Evolutionary conservation across 2,113 vertebrate species (phyloP).

Genomic region (Leptodactylus fuscus): DNA sequence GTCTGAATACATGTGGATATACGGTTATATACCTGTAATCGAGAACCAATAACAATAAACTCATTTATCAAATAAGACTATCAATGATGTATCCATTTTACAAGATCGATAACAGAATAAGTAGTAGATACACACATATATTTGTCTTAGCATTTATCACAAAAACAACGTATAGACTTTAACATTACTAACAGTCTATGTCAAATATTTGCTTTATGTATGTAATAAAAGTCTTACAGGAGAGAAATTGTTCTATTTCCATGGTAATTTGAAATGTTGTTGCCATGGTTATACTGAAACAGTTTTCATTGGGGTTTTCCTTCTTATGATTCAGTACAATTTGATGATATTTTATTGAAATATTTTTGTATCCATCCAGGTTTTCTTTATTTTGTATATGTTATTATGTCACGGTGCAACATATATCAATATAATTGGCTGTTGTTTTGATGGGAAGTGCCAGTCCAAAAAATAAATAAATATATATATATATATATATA

Average conservation of each 20-base stretch:
- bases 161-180: slow-evolving; percentile 42
- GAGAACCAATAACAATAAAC: neutral
- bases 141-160: slow-evolving; percentile 49
- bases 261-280: slow-evolving; percentile 58
- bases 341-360: slow-evolving; percentile 49
- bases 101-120: neutral
- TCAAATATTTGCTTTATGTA: slow-evolving; percentile 60
- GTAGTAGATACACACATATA: neutral
- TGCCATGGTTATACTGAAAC: slow-evolving; percentile 55
- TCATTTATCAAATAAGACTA: neutral
- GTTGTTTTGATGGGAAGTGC: neutral
- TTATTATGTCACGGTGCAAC: slow-evolving; percentile 6
- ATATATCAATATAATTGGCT: neutral
- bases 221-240: slow-evolving; percentile 56
- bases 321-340: slow-evolving; percentile 46
- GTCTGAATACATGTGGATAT: neutral
- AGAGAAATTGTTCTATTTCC: slow-evolving; percentile 59
- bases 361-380: slow-evolving; percentile 3
- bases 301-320: slow-evolving; percentile 55
- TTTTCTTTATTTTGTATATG: slow-evolving; percentile 15
- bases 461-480: neutral
- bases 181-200: slow-evolving; percentile 54
- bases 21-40: neutral
- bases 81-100: neutral
- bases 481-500: too few relatives aligned